Conservation (phyloP, 2,797 vertebrate species). For the Urophycis tenuis region DNA sequence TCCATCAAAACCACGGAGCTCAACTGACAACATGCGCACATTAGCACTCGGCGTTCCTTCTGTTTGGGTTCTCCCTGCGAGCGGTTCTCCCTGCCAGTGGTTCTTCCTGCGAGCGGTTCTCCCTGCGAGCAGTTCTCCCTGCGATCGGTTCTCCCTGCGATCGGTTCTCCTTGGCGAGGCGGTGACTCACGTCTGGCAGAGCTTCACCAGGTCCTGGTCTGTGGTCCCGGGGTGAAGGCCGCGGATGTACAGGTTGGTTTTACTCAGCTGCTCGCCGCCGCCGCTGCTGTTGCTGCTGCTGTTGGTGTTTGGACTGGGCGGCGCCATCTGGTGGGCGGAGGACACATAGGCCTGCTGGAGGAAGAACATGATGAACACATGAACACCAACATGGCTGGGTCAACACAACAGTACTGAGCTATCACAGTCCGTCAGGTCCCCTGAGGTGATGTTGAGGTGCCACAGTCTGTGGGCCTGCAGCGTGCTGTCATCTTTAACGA, state of each 20-base stretch:
- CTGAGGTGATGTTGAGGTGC: too few species aligned
- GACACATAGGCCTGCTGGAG: conserved; percentile 84
- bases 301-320: conserved; percentile 83
- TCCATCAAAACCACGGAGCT: not conserved
- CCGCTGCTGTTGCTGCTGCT: conserved; percentile 73
- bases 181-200: conserved; percentile 90
- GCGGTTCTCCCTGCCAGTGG: too few species aligned
- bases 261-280: conserved; percentile 86
- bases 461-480: too few species aligned
- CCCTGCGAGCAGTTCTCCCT: too few species aligned
- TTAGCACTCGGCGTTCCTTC: not conserved
- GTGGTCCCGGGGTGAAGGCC: conserved; percentile 89
- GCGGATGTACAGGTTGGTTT: conserved; percentile 91
- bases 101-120: too few species aligned
- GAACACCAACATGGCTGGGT: not conserved
- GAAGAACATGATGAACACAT: not conserved
- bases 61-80: not conserved
- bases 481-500: not conserved
- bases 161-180: too few species aligned
- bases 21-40: not conserved
- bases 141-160: not conserved
- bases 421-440: too few species aligned
- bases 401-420: too few species aligned
- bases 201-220: conserved; percentile 91
- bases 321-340: conserved; percentile 84